Percentiles rank a stretch among this genome's conserved stretches.
phyloP scores from a whole-genome alignment of 1,140 invertebrate species.

The Penaeus vannamei region DNA sequence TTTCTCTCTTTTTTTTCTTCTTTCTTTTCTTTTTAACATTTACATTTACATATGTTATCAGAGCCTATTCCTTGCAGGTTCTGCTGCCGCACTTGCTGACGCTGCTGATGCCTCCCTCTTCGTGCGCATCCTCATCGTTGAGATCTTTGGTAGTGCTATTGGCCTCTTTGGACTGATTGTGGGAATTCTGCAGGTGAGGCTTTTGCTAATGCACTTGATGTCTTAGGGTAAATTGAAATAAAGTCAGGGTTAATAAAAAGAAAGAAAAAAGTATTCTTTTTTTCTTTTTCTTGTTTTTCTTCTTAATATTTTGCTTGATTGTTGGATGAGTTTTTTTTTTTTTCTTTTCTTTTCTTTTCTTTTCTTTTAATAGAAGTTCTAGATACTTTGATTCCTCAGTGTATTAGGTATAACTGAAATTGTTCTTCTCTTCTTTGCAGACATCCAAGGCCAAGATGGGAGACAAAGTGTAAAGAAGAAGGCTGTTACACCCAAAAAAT shows the following conservation, averaged over 20 bases:
- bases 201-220: not conserved
- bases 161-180: constrained; percentile 99
- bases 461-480: constrained; percentile 70
- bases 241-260: too few relatives aligned
- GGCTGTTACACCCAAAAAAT: not conserved
- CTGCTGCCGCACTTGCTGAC: constrained; percentile 95
- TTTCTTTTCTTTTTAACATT: too few relatives aligned
- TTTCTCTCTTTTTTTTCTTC: too few relatives aligned
- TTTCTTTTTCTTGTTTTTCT: too few relatives aligned
- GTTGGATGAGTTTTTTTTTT: too few relatives aligned
- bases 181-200: constrained; percentile 90
- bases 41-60: too few relatives aligned
- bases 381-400: not conserved
- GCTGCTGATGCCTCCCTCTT: constrained; percentile 95
- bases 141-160: constrained; percentile 98
- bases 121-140: constrained; percentile 97
- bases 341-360: too few relatives aligned
- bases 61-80: constrained; percentile 73
- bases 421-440: constrained; percentile 66
- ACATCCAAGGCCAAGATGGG: constrained; percentile 78
- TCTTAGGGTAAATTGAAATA: too few relatives aligned
- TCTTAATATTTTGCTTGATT: too few relatives aligned
- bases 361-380: too few relatives aligned
- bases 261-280: too few relatives aligned
- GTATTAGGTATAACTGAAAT: not conserved